phyloP scores from a whole-genome alignment of 2,888 invertebrate species.

The Parochlus steinenii region DNA sequence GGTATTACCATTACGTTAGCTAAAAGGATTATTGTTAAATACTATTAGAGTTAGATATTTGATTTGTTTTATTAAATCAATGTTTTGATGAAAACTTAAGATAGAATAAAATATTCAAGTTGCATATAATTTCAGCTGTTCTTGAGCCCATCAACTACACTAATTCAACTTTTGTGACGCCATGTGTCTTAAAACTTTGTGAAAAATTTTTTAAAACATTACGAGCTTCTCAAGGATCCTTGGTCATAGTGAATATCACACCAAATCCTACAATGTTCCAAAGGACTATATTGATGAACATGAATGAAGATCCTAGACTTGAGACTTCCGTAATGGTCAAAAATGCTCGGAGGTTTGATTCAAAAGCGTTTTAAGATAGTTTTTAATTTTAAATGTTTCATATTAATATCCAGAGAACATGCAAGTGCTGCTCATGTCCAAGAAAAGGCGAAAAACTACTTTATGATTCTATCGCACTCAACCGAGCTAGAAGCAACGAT shows the following conservation, averaged over 20 bases:
- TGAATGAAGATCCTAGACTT: slow-evolving; percentile 5
- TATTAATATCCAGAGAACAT: too few species aligned
- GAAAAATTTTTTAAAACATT: slow-evolving; percentile 11
- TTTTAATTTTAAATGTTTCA: too few species aligned
- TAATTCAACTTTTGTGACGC: slow-evolving; percentile 2
- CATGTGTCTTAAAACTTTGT: slow-evolving; percentile 4
- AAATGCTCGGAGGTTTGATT: slow-evolving; percentile 5
- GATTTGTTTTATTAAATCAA: too few species aligned
- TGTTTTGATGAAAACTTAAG: too few species aligned
- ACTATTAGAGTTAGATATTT: too few species aligned
- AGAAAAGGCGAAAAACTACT: slow-evolving; percentile 26
- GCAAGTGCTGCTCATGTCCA: slow-evolving; percentile 9
- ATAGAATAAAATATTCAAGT: too few species aligned
- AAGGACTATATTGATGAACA: neutral
- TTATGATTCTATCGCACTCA: slow-evolving; percentile 22
- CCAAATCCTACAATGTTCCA: neutral
- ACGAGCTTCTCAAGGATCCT: too few species aligned
- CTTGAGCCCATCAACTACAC: too few species aligned
- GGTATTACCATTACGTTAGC: too few species aligned
- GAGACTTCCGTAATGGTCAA: slow-evolving; percentile 10
- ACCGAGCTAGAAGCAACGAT: slow-evolving; percentile 22
- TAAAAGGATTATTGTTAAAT: too few species aligned
- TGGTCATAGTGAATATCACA: slow-evolving; percentile 7
- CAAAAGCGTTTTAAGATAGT: too few species aligned
- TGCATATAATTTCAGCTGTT: too few species aligned